These are phyloP conservation scores for Antheraea pernyi DNA, from an alignment of 1,140 invertebrate genomes.

Conservation along the genomic window DNA sequence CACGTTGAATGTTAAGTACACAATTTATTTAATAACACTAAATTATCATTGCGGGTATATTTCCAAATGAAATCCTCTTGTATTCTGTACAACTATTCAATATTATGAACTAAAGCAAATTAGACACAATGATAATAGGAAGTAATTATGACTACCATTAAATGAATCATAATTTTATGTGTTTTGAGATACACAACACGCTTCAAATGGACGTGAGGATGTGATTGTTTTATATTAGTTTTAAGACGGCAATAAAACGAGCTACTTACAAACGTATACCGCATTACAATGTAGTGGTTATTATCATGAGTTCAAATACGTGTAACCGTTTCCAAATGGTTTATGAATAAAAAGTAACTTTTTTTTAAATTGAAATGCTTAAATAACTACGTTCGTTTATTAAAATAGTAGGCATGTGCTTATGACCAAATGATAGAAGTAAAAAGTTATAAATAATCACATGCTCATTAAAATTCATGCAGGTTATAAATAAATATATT, in stretches of 20 bases:
- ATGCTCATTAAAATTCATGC: no score
- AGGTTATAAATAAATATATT: no score
- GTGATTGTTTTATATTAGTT: conserved; percentile 1
- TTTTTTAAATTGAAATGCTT: neutral
- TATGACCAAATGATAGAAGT: no score
- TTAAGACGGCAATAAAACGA: neutral
- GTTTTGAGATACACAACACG: neutral
- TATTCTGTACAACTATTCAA: no score
- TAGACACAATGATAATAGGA: neutral
- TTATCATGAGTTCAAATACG: neutral
- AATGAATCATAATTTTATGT: neutral
- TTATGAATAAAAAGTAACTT: neutral
- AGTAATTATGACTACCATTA: neutral
- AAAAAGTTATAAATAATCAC: no score
- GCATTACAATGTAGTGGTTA: conserved; percentile 1
- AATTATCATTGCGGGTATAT: no score
- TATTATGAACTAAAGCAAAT: no score
- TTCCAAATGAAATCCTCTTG: no score
- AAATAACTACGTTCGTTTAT: no score
- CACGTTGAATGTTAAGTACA: neutral
- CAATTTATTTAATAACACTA: no score
- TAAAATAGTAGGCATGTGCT: no score
- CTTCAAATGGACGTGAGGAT: neutral
- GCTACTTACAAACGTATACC: neutral
- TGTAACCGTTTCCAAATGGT: neutral